These are phyloP conservation scores for Mungos mungo DNA, from an alignment of 2,113 vertebrate genomes.

Conservation along the genomic window DNA sequence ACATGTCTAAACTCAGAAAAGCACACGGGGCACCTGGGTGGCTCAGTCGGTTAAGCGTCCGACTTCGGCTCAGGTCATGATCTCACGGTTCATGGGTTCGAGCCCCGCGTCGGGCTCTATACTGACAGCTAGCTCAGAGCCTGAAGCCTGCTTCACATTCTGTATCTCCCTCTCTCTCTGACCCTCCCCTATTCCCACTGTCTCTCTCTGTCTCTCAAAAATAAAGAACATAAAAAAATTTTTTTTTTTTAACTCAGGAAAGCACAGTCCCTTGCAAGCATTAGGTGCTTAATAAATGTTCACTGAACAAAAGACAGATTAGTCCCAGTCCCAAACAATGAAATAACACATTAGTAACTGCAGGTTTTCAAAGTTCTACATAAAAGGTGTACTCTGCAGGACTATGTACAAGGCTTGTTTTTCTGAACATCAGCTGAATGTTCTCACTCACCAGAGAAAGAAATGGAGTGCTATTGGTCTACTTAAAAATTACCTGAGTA, in stretches of 20 bases:
- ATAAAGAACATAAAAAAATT: too few species aligned
- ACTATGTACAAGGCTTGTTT: background rate
- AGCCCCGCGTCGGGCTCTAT: too few species aligned
- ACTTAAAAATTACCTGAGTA: conserved; percentile 17
- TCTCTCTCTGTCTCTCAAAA: too few species aligned
- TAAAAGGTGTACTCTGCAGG: background rate
- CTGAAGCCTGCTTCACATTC: too few species aligned
- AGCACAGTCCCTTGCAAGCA: background rate
- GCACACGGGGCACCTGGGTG: background rate
- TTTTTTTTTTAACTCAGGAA: background rate
- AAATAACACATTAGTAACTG: background rate
- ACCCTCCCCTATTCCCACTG: too few species aligned
- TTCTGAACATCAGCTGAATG: background rate
- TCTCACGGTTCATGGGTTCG: too few species aligned
- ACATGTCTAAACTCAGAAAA: background rate
- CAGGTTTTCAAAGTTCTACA: background rate
- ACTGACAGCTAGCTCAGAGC: too few species aligned
- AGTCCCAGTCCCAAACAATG: background rate
- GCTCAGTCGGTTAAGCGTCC: too few species aligned
- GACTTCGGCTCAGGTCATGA: too few species aligned
- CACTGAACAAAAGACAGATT: background rate
- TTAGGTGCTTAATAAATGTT: background rate
- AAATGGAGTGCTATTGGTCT: background rate
- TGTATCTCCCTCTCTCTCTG: too few species aligned
- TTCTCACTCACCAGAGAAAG: background rate